phyloP scores from a whole-genome alignment of 1,140 invertebrate genomes.

The Tetramorium alpestre region DNA sequence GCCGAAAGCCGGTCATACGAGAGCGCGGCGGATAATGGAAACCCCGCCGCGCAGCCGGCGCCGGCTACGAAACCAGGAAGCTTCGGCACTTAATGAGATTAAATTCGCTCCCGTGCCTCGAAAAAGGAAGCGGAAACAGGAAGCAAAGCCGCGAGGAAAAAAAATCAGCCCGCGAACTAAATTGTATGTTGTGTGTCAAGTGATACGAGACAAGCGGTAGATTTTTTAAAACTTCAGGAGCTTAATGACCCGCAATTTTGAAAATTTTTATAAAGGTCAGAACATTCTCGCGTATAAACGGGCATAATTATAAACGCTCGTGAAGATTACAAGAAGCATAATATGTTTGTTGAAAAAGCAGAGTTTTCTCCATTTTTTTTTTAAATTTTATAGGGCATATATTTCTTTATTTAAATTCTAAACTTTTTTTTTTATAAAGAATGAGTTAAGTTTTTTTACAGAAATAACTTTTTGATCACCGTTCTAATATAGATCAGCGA shows the following conservation, averaged over 20 bases:
- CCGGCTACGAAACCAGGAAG: conserved; percentile 62
- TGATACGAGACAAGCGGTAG: conserved; percentile 17
- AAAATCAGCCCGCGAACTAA: neutral
- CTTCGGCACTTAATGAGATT: conserved; percentile 77
- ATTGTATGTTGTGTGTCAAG: conserved; percentile 1
- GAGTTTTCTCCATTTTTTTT: conserved; percentile 5
- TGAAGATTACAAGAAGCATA: neutral
- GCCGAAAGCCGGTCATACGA: conserved; percentile 70
- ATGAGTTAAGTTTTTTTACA: neutral
- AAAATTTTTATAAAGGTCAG: neutral
- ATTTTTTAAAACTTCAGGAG: neutral
- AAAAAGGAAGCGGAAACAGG: conserved; percentile 55
- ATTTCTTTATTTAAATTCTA: neutral
- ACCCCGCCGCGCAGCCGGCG: conserved; percentile 38
- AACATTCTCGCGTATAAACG: neutral
- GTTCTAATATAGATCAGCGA: neutral
- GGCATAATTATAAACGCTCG: neutral
- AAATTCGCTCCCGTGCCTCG: conserved; percentile 64
- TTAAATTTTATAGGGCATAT: neutral
- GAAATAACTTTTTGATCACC: neutral
- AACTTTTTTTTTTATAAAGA: neutral
- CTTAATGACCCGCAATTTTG: neutral
- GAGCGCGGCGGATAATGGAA: conserved; percentile 68
- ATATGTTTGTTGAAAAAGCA: neutral
- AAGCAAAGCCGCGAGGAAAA: conserved; percentile 8